phyloP scores from a whole-genome alignment of 1,140 invertebrate species.

The Solenopsis invicta region DNA sequence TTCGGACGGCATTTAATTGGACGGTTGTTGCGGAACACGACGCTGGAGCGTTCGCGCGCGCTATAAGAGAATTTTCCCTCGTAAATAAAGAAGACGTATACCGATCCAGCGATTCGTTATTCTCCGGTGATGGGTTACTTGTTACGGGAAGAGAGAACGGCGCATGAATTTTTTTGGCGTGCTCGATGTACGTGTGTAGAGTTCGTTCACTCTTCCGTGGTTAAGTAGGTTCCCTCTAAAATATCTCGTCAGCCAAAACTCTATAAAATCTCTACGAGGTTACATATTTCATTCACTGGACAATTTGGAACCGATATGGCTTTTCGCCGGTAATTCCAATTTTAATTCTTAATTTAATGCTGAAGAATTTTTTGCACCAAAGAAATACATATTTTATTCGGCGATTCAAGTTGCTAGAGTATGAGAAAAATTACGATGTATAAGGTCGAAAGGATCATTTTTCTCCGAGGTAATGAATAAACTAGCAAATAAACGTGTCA shows the following conservation, averaged over 20 bases:
- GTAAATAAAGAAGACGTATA: conserved; percentile 51
- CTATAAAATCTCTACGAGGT: neutral
- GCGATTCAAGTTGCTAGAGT: neutral
- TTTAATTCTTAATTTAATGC: neutral
- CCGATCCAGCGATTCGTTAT: conserved; percentile 47
- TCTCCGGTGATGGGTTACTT: conserved; percentile 24
- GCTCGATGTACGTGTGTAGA: neutral
- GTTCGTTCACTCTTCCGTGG: neutral
- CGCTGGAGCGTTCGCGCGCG: neutral
- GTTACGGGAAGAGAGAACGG: neutral
- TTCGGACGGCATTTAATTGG: conserved; percentile 56
- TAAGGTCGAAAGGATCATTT: neutral
- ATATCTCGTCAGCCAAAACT: neutral
- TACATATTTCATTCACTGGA: neutral
- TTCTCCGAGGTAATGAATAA: neutral
- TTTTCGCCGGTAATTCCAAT: too few relatives aligned
- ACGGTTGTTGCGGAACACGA: conserved; percentile 52
- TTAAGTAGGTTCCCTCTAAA: conserved; percentile 7
- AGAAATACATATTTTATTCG: neutral
- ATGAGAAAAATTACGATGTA: neutral
- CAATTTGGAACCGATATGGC: neutral
- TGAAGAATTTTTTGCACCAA: too few relatives aligned
- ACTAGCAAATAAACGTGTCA: conserved; percentile 1
- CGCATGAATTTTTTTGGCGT: neutral
- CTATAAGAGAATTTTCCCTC: conserved; percentile 20